Conservation (phyloP, 2,888 invertebrate genomes). For the Eueremaeus valkanovi region DNA sequence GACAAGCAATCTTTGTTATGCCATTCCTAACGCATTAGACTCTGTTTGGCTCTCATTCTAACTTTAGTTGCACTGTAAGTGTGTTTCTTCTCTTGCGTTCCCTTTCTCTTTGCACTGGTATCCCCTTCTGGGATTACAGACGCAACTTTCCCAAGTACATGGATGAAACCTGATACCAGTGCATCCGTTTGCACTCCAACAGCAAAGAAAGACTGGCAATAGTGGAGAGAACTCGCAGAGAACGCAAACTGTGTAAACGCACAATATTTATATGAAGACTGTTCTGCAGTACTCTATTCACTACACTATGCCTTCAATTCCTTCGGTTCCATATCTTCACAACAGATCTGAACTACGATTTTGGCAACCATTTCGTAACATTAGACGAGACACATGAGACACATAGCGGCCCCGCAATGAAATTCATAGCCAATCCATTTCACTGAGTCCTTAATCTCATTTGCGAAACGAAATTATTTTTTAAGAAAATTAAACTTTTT, state of each 20-base stretch:
- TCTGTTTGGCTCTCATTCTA: constrained; percentile 17
- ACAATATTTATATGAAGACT: constrained; percentile 22
- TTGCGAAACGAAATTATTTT: too few relatives aligned
- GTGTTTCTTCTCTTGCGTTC: constrained; percentile 22
- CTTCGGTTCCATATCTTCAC: not conserved
- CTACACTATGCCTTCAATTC: not conserved
- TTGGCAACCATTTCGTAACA: not conserved
- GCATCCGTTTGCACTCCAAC: constrained; percentile 30
- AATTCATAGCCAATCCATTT: not conserved
- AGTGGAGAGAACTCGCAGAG: not conserved
- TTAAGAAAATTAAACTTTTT: too few relatives aligned
- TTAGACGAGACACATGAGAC: constrained; percentile 23
- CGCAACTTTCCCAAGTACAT: constrained; percentile 13
- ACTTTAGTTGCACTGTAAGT: constrained; percentile 18
- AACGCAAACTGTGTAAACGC: constrained; percentile 11
- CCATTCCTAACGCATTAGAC: constrained; percentile 25
- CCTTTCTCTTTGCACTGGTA: constrained; percentile 8
- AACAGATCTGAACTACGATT: not conserved
- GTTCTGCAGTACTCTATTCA: not conserved
- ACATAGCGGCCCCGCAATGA: not conserved
- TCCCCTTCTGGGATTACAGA: constrained; percentile 34
- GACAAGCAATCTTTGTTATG: not conserved
- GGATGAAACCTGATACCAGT: constrained; percentile 30
- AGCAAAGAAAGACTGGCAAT: not conserved
- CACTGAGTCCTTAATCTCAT: too few relatives aligned